Evolutionary conservation across 2,888 invertebrate genomes (phyloP).

Genomic region (Lochmaea capreae): DNA sequence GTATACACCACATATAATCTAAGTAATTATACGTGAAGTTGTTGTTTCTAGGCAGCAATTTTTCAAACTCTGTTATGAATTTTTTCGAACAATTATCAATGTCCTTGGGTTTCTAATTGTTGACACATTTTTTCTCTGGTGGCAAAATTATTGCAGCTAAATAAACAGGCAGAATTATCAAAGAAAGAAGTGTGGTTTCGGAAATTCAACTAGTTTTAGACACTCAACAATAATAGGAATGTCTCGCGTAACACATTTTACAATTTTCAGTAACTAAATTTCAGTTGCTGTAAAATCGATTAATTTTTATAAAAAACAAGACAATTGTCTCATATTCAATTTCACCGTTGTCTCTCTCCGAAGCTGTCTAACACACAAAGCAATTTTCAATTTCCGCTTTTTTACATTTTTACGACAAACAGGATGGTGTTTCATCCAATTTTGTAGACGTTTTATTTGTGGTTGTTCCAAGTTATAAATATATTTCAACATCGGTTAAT

Average conservation of each 20-base stretch:
- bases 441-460: slow-evolving; percentile 36
- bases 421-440: slow-evolving; percentile 39
- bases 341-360: background rate
- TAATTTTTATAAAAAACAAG: background rate
- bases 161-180: too few species aligned
- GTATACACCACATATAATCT: background rate
- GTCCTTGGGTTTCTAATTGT: too few species aligned
- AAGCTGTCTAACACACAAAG: background rate
- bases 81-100: too few species aligned
- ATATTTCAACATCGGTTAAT: slow-evolving; percentile 37
- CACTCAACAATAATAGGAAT: too few species aligned
- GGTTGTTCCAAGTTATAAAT: slow-evolving; percentile 34
- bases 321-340: background rate
- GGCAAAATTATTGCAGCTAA: too few species aligned
- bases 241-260: too few species aligned
- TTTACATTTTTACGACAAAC: slow-evolving; percentile 33
- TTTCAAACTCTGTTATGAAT: too few species aligned
- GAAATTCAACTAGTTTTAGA: too few species aligned
- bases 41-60: too few species aligned
- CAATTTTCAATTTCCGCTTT: slow-evolving; percentile 8
- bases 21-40: too few species aligned
- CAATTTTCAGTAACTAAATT: background rate
- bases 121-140: too few species aligned
- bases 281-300: background rate
- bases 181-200: too few species aligned